Conservation (phyloP, 2,888 invertebrate genomes). For the Agrochola circellaris region DNA sequence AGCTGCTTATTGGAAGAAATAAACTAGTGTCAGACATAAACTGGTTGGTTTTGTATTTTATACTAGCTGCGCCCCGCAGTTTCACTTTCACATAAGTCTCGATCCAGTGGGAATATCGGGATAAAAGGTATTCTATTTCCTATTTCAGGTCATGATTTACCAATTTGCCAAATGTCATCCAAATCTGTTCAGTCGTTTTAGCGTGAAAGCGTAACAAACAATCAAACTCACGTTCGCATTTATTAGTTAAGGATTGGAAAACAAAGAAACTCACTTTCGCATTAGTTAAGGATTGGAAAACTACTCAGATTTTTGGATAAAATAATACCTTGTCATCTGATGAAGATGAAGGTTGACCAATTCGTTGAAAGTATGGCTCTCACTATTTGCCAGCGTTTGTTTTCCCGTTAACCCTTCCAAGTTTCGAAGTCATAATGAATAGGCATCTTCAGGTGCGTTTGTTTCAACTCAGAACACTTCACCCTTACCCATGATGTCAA, state of each 20-base stretch:
- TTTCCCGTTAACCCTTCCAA: neutral
- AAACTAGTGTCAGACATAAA: neutral
- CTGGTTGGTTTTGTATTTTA: neutral
- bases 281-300: too few species aligned
- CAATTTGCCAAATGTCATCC: too few species aligned
- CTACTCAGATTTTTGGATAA: neutral
- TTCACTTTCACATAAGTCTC: too few species aligned
- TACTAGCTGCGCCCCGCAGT: too few species aligned
- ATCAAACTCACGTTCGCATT: too few species aligned
- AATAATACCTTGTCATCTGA: neutral
- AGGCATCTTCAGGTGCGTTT: neutral
- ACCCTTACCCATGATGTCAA: neutral
- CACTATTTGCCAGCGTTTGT: neutral
- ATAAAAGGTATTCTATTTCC: too few species aligned
- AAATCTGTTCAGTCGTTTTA: too few species aligned
- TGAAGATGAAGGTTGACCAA: neutral
- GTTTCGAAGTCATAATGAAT: neutral
- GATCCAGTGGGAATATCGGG: too few species aligned
- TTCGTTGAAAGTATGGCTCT: neutral
- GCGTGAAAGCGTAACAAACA: too few species aligned
- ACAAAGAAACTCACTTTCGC: too few species aligned
- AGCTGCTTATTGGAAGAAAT: neutral
- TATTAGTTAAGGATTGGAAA: too few species aligned
- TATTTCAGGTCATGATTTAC: too few species aligned
- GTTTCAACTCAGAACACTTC: neutral